phyloP scores from a whole-genome alignment of 2,797 vertebrate species.

The Brachymystax lenok region DNA sequence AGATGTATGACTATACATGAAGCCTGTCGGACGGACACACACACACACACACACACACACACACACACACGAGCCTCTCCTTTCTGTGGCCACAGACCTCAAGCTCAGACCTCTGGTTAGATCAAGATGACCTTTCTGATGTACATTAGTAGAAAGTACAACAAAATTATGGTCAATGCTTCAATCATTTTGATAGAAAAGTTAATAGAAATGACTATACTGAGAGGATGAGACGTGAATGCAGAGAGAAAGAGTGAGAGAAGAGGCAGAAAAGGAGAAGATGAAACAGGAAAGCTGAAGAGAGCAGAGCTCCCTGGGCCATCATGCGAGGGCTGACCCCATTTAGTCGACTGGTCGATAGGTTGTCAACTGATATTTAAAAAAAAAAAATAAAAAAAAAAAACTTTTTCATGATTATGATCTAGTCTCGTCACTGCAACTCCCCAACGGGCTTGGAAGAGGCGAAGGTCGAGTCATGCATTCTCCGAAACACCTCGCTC shows the following conservation, averaged over 20 bases:
- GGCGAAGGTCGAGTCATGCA: no score
- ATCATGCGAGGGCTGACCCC: neutral
- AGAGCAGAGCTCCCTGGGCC: constrained; percentile 25
- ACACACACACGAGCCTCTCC: constrained; percentile 28
- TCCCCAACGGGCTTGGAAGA: no score
- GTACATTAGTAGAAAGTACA: neutral
- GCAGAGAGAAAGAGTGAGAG: neutral
- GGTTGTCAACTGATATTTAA: no score
- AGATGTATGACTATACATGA: constrained; percentile 47
- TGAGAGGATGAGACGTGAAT: neutral
- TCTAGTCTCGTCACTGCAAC: no score
- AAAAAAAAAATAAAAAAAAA: no score
- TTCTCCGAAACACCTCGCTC: no score
- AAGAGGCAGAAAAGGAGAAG: neutral
- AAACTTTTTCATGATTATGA: no score
- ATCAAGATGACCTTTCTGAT: constrained; percentile 19
- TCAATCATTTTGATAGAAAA: neutral
- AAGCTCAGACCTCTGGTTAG: constrained; percentile 34
- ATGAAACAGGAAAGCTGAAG: constrained; percentile 3
- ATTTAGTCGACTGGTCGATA: no score
- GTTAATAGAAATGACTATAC: neutral
- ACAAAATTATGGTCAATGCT: neutral
- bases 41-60: constrained; percentile 33
- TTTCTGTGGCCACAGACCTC: constrained; percentile 23
- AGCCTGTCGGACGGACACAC: constrained; percentile 31